Evolutionary conservation across 2,888 invertebrate species (phyloP).

Genomic region (Nemurella pictetii): DNA sequence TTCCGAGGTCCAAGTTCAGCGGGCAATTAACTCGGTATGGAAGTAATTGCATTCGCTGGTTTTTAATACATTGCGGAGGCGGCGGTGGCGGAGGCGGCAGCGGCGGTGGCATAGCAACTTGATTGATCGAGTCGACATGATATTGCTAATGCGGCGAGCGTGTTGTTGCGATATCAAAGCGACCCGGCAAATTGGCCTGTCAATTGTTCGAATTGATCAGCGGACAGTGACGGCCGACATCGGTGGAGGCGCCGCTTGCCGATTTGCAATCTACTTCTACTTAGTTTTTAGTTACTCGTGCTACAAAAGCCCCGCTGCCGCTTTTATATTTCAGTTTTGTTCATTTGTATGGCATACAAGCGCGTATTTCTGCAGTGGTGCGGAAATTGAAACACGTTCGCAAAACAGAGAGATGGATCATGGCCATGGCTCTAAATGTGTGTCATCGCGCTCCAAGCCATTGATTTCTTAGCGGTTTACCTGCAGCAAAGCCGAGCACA

Average conservation of each 20-base stretch:
- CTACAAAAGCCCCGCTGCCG: too few relatives aligned
- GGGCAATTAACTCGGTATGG: neutral
- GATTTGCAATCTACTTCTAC: too few relatives aligned
- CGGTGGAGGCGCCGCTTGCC: neutral
- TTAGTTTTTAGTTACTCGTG: too few relatives aligned
- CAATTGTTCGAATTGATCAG: neutral
- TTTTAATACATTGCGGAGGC: neutral
- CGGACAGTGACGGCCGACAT: neutral
- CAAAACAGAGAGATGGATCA: neutral
- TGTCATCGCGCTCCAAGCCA: neutral
- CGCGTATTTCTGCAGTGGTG: neutral
- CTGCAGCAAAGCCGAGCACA: neutral
- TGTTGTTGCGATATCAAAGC: neutral
- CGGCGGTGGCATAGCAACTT: neutral
- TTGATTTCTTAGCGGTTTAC: neutral
- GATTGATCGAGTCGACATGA: neutral
- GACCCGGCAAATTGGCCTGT: neutral
- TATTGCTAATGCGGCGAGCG: neutral
- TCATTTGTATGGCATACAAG: too few relatives aligned
- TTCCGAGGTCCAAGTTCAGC: neutral
- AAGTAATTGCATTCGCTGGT: neutral
- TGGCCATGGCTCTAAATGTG: neutral
- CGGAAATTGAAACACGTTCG: neutral
- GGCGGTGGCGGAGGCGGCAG: neutral
- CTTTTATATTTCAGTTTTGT: too few relatives aligned